Conservation (phyloP, 2,888 invertebrate genomes). For the Lasius platythorax region DNA sequence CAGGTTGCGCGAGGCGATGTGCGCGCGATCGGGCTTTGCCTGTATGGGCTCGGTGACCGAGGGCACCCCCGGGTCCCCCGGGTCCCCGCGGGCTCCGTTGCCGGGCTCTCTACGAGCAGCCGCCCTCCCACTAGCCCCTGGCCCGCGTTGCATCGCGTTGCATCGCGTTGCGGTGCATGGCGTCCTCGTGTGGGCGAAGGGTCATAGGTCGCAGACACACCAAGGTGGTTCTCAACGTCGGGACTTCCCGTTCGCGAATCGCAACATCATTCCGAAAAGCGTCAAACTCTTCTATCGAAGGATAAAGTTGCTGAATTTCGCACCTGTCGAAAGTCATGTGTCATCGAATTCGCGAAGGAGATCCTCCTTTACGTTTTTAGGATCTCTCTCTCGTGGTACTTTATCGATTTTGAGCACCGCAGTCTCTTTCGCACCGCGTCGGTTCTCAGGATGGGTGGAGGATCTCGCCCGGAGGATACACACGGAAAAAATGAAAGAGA, state of each 20-base stretch:
- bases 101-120: conserved; percentile 73
- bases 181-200: conserved; percentile 85
- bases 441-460: conserved; percentile 60
- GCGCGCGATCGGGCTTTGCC: conserved; percentile 77
- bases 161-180: conserved; percentile 81
- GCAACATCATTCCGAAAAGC: neutral
- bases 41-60: conserved; percentile 81
- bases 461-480: conserved; percentile 48
- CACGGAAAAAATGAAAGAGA: conserved; percentile 8
- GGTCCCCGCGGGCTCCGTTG: conserved; percentile 72
- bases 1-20: conserved; percentile 81
- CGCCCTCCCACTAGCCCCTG: conserved; percentile 78
- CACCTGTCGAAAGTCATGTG: neutral
- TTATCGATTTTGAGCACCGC: conserved; percentile 60
- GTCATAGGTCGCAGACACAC: conserved; percentile 85
- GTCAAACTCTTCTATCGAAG: neutral
- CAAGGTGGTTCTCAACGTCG: conserved; percentile 80
- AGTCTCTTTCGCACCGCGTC: conserved; percentile 31
- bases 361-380: neutral
- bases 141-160: conserved; percentile 74
- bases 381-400: neutral
- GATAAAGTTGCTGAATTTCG: neutral
- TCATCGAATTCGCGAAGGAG: neutral
- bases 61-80: conserved; percentile 65
- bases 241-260: conserved; percentile 23